Base-by-base conservation (phyloP, 2,797 vertebrate genomes). In the Chaetophractus vellerosus region DNA sequence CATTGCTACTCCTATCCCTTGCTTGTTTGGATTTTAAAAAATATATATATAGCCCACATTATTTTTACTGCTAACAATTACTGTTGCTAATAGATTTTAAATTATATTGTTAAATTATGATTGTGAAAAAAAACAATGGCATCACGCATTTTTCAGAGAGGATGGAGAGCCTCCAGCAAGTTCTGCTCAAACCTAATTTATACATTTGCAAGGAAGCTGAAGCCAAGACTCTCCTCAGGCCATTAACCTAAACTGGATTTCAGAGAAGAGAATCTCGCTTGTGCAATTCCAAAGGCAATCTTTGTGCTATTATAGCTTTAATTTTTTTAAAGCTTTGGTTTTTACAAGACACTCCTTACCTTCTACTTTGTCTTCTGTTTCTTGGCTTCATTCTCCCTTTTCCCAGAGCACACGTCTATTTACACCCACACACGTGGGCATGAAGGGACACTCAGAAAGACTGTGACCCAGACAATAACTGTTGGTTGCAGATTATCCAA, bases 241-340 rank as follows among this genome's bases (percentile, higher is more conserved):
- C 87, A 84, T 87, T 85, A 76, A 95, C 76, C 85, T 89, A 85
- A 96, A 94, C 94, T 85, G 82, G 74, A 94, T 96, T 96, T 96
- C 52, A 38, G 94, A 92, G 80, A n/a, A 50, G 45, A 96, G 64
- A 93, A 57, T 95, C 88, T 92, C 87, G 36, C 68, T 71, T 36
- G 61, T 79, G 45, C 76, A 79, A 90, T 87, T 92, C 68, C 81
- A 89, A 90, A 97, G 64, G 63, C 63, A 76, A 89, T 81, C 86
- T 91, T 74, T 63, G 66, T 74, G 94, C 76, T 94, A 78, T 89
- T 91, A 63, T 36, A 93, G n/a, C 76, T 96, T 97, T 93, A 97
- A 45, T 45, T n/a, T 91, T 94, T 96, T 89, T 95, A 96, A 95
- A 96, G 48, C 45, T 96, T 80, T 52, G 36, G 57, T 92, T 94